phyloP scores from a whole-genome alignment of 2,113 vertebrate species.

The Proterorhinus semilunaris region DNA sequence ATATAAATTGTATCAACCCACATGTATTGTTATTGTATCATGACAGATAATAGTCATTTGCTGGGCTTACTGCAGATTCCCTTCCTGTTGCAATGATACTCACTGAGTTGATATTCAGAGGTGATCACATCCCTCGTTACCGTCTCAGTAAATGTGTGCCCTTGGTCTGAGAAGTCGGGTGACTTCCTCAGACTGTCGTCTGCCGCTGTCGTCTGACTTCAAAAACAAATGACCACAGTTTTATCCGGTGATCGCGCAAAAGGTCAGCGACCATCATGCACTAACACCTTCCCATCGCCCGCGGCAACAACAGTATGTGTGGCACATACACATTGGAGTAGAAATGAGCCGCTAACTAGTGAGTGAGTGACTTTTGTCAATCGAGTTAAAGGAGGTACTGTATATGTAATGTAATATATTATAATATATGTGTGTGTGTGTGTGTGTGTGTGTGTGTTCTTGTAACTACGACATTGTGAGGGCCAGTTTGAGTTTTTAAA shows the following conservation, averaged over 20 bases:
- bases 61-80: background rate
- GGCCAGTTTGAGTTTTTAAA: too few relatives aligned
- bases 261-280: slow-evolving; percentile 48
- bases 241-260: slow-evolving; percentile 34
- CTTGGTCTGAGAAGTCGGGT: slow-evolving; percentile 32
- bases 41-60: too few relatives aligned
- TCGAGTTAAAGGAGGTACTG: too few relatives aligned
- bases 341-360: slow-evolving; percentile 26
- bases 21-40: too few relatives aligned
- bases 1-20: too few relatives aligned
- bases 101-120: slow-evolving; percentile 13
- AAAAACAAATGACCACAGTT: slow-evolving; percentile 36
- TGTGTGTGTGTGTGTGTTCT: too few relatives aligned
- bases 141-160: slow-evolving; percentile 8
- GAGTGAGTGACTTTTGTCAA: background rate
- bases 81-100: background rate
- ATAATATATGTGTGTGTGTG: too few relatives aligned
- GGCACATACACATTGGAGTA: slow-evolving; percentile 9
- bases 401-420: too few relatives aligned
- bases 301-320: slow-evolving; percentile 28
- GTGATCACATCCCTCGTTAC: background rate
- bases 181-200: slow-evolving; percentile 9
- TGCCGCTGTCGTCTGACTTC: slow-evolving; percentile 33
- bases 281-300: slow-evolving; percentile 40
- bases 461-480: too few relatives aligned